Base-by-base conservation (phyloP, 2,113 vertebrate genomes). In the Heterocephalus glaber region DNA sequence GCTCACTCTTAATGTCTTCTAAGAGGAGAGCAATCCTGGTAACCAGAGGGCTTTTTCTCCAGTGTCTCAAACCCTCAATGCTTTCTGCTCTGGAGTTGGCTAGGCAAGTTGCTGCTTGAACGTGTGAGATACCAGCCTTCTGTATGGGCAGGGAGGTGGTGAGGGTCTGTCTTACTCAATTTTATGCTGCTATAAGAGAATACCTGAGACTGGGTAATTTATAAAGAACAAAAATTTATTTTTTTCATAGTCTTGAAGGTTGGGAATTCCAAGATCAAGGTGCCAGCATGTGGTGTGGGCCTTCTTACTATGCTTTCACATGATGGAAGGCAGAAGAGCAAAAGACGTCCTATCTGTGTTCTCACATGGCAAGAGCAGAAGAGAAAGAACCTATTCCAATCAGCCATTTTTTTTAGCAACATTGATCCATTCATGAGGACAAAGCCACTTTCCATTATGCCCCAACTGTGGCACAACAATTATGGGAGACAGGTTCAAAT, bases 1-100 rank as follows among this genome's bases (percentile, higher is more conserved):
- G 16, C 30, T 52, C 60, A 44, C 28, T 22, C 60, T 82, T 60
- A 47, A 3, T 84, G 20, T 89, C n/a, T 49, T 85, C 68, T 70
- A 86, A 86, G 38, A 80, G 8, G 33, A 44, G 33, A 28, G 14
- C 22, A 38, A 56, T 79, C 52, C 35, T 90, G 33, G n/a, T 83
- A 77, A 89, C 9, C 86, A 93, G 7, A 84, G 77, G 65, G 47
- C 38, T 94, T 66, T 93, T 35, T 72, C 38, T 56, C 30, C 63
- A 92, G n/a, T 12, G 10, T 82, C 47, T 66, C 41, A n/a, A 28
- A 70, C 60, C 60, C 54, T 86, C 38, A 83, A 0, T 72, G 58
- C 60, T 94, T 92, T 92, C 72, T 86, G 41, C 80, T 86, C 52
- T 92, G 74, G 79, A 92, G 11, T 17, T 94, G 24, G 22, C 19